Base-by-base conservation (phyloP, 2,113 vertebrate genomes). In the Dicaeum eximium region DNA sequence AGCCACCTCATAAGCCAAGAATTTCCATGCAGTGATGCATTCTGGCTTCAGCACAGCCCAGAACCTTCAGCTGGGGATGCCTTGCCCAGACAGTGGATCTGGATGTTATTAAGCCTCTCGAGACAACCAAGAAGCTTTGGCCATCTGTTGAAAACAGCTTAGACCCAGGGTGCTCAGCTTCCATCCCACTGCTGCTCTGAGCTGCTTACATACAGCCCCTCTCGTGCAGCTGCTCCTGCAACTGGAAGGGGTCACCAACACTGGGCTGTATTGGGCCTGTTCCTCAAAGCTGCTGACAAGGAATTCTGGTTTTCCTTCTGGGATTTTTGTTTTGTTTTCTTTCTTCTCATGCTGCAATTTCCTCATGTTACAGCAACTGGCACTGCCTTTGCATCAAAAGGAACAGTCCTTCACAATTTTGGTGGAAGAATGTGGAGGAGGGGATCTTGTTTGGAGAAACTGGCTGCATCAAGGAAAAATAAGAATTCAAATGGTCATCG, bases 321-420 rank as follows among this genome's bases (percentile, higher is more conserved):
- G 73, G 70, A 64, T 75, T 93, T 94, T 93, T 91, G 31, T 92
- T 88, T 86, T 93, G 25, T 86, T 89, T 88, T 61, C 28, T 77
- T 88, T 94, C 62, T 71, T 66, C 35, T 92, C 15, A 13, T 80
- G 57, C 82, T 93, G 64, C 11, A 10, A 21, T 91, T 86, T 89
- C 66, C 79, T 97, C 95, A 28, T 65, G n/a, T 96, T 97, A 95
- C 89, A 93, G 80, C 73, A 82, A 86, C 91, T 91, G 90, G 91
- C 92, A 80, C 83, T 42, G 82, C 70, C 94, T 83, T 80, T 89
- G 86, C 92, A 92, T 94, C 60, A 10, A 85, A 92, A 83, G 64
- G 84, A 93, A 5, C 47, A 22, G 62, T n/a, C 77, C 94, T 87
- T 93, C 51, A 50, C n/a, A 14, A 53, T 95, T 92, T 85, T 95